Base-by-base conservation (phyloP, 1,140 invertebrate species). In the Nautilus pompilius region DNA sequence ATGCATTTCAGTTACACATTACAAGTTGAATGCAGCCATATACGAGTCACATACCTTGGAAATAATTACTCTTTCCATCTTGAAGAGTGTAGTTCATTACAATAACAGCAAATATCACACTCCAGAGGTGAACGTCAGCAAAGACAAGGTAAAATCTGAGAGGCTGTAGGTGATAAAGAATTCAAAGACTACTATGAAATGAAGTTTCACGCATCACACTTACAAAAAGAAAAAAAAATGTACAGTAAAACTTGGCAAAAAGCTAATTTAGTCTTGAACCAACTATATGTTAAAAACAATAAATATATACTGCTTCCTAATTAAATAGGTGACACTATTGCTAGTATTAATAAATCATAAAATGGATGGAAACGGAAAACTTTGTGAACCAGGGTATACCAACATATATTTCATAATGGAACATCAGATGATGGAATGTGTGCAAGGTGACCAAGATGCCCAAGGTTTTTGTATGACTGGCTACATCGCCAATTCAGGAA, bases 1-100 rank as follows among this genome's bases (percentile, higher is more conserved):
- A 0, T 6, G 15, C 32, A 10, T 20, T 49, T 28, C 17, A 17
- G 15, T 30, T 17, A n/a, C 3, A 8, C 3, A n/a, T 20, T 33
- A 5, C 20, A 28, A 20, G 13, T 10, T 30, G 26, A 4, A 20
- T 5, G 1, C 15, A 20, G 20, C 15, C 17, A 34, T 32, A 30
- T 29, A 1, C 2, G 13, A 28, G 32, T 13, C 34, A 41, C 55
- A 63, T 66, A 80, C 78, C 79, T 72, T 80, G 79, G 49, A 80
- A 79, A 55, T 80, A 80, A 62, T 80, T 73, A 67, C 71, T 77
- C 60, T 79, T 78, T 4, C 78, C 78, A 65, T 80, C 78, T 59
- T 79, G 77, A 57, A 78, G 78, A 45, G 74, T 76, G 60, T 80
- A 80, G 66, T 80, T 80, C 51, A 78, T 80, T 3, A 80, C 70